phyloP scores from a whole-genome alignment of 2,888 invertebrate genomes.

The Drosophila paramelanica region DNA sequence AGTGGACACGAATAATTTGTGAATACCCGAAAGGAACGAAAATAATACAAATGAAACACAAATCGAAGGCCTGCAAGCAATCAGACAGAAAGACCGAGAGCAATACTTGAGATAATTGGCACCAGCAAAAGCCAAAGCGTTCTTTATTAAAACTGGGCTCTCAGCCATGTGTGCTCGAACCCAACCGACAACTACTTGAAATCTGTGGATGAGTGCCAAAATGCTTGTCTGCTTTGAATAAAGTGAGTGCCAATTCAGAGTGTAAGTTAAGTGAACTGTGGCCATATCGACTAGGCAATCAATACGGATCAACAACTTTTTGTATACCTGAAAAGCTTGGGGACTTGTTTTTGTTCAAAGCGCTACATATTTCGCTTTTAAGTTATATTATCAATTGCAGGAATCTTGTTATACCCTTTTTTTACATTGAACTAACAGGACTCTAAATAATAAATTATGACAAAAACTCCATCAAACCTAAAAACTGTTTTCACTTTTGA shows the following conservation, averaged over 20 bases:
- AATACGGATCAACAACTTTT: too few relatives aligned
- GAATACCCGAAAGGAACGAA: constrained; percentile 1
- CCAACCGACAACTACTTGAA: not conserved
- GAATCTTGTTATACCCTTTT: too few relatives aligned
- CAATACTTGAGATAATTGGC: constrained; percentile 39
- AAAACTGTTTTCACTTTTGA: too few relatives aligned
- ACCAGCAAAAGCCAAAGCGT: constrained; percentile 6
- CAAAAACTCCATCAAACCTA: too few relatives aligned
- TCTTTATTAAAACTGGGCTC: constrained; percentile 19
- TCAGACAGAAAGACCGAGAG: not conserved
- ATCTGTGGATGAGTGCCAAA: not conserved
- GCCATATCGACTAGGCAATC: too few relatives aligned
- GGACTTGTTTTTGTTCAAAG: too few relatives aligned
- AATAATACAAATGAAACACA: not conserved
- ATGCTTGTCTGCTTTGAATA: not conserved
- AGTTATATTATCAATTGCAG: too few relatives aligned
- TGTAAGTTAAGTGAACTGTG: too few relatives aligned
- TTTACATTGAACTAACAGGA: too few relatives aligned
- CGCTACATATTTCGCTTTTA: too few relatives aligned
- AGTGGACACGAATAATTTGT: constrained; percentile 52
- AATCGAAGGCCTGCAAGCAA: constrained; percentile 11
- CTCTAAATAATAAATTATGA: too few relatives aligned
- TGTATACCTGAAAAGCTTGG: too few relatives aligned
- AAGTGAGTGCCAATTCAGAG: not conserved
- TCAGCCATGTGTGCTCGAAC: not conserved